A percentile compares a stretch with the other conserved stretches of the same genome.
phyloP scores from a whole-genome alignment of 2,113 vertebrate species.

The Etheostoma spectabile region DNA sequence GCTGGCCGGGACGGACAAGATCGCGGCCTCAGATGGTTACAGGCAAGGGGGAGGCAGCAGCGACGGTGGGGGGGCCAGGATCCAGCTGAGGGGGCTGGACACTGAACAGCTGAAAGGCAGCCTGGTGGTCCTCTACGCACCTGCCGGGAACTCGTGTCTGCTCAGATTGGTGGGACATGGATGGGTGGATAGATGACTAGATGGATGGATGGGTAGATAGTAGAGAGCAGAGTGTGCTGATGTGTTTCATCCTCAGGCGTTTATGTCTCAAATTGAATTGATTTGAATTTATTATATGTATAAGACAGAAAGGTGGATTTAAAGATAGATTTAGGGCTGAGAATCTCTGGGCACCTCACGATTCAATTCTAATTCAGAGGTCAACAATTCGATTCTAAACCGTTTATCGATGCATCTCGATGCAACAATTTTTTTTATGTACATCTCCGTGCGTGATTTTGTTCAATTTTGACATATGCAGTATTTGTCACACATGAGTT shows the following conservation, averaged over 20 bases:
- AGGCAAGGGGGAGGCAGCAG: neutral
- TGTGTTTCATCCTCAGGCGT: neutral
- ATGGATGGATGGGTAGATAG: neutral
- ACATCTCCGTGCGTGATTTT: too few species aligned
- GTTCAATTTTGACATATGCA: too few species aligned
- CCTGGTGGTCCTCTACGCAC: constrained; percentile 60
- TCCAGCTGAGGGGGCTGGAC: constrained; percentile 52
- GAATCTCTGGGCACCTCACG: too few species aligned
- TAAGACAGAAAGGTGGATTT: neutral
- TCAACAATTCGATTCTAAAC: too few species aligned
- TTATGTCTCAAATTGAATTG: neutral
- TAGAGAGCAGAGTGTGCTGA: neutral
- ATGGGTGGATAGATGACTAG: constrained; percentile 14
- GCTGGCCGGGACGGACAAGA: neutral
- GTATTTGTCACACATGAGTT: too few species aligned
- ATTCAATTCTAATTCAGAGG: too few species aligned
- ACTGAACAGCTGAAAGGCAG: constrained; percentile 49
- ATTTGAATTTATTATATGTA: neutral
- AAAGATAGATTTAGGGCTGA: neutral
- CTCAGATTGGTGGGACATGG: constrained; percentile 61
- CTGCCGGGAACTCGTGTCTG: constrained; percentile 64
- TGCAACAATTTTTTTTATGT: too few species aligned
- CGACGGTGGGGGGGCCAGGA: constrained; percentile 6
- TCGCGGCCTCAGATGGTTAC: constrained; percentile 6
- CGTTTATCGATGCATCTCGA: too few species aligned